These are phyloP conservation scores for Agrilus mali DNA, from an alignment of 2,888 invertebrate genomes.

Conservation along the genomic window DNA sequence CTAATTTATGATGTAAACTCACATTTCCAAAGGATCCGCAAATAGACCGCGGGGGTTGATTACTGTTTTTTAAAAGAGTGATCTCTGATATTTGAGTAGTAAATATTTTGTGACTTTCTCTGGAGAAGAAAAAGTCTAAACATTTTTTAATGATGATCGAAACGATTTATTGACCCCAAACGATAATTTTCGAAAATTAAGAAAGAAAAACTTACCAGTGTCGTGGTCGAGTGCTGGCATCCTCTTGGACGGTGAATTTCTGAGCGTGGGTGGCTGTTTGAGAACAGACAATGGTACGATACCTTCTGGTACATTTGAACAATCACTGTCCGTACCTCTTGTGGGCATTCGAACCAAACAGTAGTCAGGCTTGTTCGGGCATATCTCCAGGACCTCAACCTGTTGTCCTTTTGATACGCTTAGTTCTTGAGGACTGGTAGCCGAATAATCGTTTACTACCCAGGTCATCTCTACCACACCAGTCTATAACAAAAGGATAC, in stretches of 20 bases:
- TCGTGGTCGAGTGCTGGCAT: slow-evolving; percentile 27
- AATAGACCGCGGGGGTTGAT: too few species aligned
- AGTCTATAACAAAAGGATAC: slow-evolving; percentile 39
- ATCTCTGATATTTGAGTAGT: too few species aligned
- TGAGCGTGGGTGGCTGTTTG: slow-evolving; percentile 56
- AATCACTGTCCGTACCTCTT: slow-evolving; percentile 33
- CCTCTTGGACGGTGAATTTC: slow-evolving; percentile 43
- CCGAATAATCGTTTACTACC: slow-evolving; percentile 82
- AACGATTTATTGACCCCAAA: not conserved
- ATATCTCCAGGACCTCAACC: slow-evolving; percentile 79
- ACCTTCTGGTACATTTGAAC: slow-evolving; percentile 50
- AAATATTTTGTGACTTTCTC: too few species aligned
- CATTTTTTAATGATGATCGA: too few species aligned
- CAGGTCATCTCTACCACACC: slow-evolving; percentile 80
- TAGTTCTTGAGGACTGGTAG: slow-evolving; percentile 64
- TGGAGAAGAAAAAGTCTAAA: too few species aligned
- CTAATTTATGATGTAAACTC: too few species aligned
- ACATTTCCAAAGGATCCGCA: too few species aligned
- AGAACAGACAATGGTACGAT: slow-evolving; percentile 69
- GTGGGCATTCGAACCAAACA: slow-evolving; percentile 55
- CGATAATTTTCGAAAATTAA: not conserved
- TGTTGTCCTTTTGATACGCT: slow-evolving; percentile 84
- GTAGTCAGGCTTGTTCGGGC: slow-evolving; percentile 53
- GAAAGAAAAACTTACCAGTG: slow-evolving; percentile 26
- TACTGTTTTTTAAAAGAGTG: too few species aligned